A percentile compares a stretch with the other conserved stretches of the same genome.
phyloP scores from a whole-genome alignment of 2,113 vertebrate genomes.

The Oryzias celebensis region DNA sequence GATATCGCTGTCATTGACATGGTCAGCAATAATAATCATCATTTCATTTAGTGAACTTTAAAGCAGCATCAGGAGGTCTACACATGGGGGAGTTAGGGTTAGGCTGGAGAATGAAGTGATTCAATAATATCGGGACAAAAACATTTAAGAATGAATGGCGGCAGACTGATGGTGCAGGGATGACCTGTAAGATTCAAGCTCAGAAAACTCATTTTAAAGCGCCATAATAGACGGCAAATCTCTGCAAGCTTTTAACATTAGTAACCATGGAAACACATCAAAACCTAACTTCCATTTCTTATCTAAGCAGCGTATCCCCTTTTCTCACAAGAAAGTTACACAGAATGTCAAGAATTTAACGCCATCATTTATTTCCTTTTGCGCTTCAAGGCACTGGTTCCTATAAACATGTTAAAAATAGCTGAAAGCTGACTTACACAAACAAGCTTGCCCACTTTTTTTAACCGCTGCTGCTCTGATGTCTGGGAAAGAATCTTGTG shows the following conservation, averaged over 20 bases:
- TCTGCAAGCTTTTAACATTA: background rate
- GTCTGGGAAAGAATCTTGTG: constrained; percentile 62
- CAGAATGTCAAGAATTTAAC: constrained; percentile 26
- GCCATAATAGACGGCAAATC: constrained; percentile 4
- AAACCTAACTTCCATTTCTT: constrained; percentile 4
- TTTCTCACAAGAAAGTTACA: constrained; percentile 31
- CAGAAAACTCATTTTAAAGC: background rate
- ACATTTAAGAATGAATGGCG: too few relatives aligned
- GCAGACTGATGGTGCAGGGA: too few relatives aligned
- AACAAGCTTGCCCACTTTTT: constrained; percentile 64
- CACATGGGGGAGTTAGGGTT: constrained; percentile 14
- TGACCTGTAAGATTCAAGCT: background rate
- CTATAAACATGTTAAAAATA: constrained; percentile 71
- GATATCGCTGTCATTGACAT: too few relatives aligned
- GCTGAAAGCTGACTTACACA: constrained; percentile 64
- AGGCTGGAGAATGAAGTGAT: constrained; percentile 1
- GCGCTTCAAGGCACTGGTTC: constrained; percentile 30
- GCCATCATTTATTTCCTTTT: constrained; percentile 61
- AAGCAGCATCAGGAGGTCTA: constrained; percentile 46
- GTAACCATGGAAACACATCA: constrained; percentile 9
- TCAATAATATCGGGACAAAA: too few relatives aligned
- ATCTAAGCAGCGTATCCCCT: constrained; percentile 11
- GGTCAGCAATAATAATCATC: too few relatives aligned
- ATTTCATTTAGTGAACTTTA: background rate
- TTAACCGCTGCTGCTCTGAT: constrained; percentile 49